phyloP scores from a whole-genome alignment of 2,113 vertebrate species.

The Heterotis niloticus region DNA sequence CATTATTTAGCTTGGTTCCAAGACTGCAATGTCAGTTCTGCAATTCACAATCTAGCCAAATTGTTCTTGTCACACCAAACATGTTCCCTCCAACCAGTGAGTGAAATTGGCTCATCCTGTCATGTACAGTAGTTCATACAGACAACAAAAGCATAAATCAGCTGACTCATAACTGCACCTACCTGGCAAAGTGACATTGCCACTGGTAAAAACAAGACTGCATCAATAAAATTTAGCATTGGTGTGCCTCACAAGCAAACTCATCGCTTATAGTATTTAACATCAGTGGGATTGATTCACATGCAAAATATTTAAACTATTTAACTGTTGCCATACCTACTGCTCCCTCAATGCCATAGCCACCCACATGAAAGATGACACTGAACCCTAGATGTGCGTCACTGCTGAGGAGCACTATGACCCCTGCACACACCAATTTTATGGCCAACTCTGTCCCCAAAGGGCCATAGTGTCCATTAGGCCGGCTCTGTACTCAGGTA shows the following conservation, averaged over 20 bases:
- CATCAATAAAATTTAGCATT: not conserved
- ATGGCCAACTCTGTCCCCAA: not conserved
- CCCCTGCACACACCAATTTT: too few species aligned
- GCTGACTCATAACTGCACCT: too few species aligned
- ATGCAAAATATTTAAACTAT: slow-evolving; percentile 4
- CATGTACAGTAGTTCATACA: too few species aligned
- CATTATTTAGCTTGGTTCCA: too few species aligned
- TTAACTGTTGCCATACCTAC: not conserved
- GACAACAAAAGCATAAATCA: too few species aligned
- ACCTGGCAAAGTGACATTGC: too few species aligned
- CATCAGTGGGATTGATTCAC: slow-evolving; percentile 23
- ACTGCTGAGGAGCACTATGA: not conserved
- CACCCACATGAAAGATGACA: not conserved
- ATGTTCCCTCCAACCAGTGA: too few species aligned
- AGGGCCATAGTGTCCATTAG: slow-evolving; percentile 1
- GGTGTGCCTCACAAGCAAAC: not conserved
- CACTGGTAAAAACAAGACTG: not conserved
- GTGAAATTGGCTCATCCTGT: too few species aligned
- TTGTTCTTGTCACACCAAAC: too few species aligned
- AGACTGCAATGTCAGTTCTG: too few species aligned
- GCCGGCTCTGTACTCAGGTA: not conserved
- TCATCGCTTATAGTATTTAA: not conserved
- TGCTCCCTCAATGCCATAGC: not conserved
- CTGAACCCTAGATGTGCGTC: not conserved
- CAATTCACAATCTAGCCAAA: too few species aligned